Percentiles rank a stretch among this genome's conserved stretches.
These are phyloP conservation scores for Molothrus ater DNA, from an alignment of 2,797 vertebrate species.

Conservation along the genomic window DNA sequence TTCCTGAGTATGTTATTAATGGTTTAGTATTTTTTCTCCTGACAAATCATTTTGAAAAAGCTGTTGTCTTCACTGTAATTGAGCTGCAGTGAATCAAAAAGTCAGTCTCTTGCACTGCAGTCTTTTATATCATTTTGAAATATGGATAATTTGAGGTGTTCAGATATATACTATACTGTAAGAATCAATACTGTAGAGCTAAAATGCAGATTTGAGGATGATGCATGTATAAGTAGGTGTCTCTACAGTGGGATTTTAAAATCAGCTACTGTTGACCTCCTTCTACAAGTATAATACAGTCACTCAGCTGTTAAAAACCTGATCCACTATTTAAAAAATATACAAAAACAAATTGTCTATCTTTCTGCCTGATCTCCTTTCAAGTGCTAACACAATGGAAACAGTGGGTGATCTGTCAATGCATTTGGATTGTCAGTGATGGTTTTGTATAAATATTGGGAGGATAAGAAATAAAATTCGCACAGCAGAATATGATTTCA, in stretches of 20 bases:
- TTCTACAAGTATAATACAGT: slow-evolving; percentile 76
- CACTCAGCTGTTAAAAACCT: slow-evolving; percentile 81
- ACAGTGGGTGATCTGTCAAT: slow-evolving; percentile 83
- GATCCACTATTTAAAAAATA: slow-evolving; percentile 80
- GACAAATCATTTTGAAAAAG: slow-evolving; percentile 33
- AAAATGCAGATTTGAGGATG: slow-evolving; percentile 66
- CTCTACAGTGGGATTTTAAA: slow-evolving; percentile 66
- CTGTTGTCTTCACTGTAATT: slow-evolving; percentile 44
- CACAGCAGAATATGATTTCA: slow-evolving; percentile 83
- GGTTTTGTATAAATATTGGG: slow-evolving; percentile 85
- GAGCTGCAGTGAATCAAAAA: slow-evolving; percentile 50
- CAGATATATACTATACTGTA: slow-evolving; percentile 40
- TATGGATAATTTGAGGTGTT: slow-evolving; percentile 51
- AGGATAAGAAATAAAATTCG: slow-evolving; percentile 83
- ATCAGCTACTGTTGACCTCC: slow-evolving; percentile 67
- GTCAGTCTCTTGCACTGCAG: slow-evolving; percentile 36
- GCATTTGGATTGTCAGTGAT: slow-evolving; percentile 84
- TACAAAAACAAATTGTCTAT: slow-evolving; percentile 83
- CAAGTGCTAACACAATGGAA: slow-evolving; percentile 80
- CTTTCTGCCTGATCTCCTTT: slow-evolving; percentile 85
- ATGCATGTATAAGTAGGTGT: slow-evolving; percentile 59
- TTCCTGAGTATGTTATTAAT: not conserved
- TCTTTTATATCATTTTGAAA: slow-evolving; percentile 58
- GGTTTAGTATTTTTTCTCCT: slow-evolving; percentile 35
- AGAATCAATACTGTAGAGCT: slow-evolving; percentile 35